These are phyloP conservation scores for Enteromius fasciolatus DNA, from an alignment of 2,797 vertebrate species.

Conservation along the genomic window DNA sequence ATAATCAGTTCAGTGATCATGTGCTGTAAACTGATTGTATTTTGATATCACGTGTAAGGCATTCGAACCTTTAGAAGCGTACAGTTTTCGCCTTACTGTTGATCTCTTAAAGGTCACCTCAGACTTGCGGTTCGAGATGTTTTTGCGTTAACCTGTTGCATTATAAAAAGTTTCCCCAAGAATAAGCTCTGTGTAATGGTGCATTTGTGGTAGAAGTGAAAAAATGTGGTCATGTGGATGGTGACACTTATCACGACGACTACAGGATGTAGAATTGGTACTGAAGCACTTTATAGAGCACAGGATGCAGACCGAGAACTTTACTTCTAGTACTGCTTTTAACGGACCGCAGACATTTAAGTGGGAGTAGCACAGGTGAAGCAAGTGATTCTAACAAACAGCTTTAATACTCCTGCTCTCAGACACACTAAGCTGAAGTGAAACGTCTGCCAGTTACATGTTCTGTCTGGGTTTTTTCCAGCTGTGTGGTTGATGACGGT, in stretches of 20 bases:
- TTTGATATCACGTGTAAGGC: background rate
- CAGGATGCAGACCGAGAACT: background rate
- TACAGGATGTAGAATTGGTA: conserved; percentile 16
- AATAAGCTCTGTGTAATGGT: conserved; percentile 25
- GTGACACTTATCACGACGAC: background rate
- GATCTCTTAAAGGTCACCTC: background rate
- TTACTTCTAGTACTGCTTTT: background rate
- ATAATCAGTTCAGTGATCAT: conserved; percentile 21
- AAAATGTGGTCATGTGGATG: conserved; percentile 11
- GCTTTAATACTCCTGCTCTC: background rate
- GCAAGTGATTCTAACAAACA: background rate
- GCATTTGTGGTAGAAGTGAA: conserved; percentile 29
- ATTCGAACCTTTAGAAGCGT: background rate
- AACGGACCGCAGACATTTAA: background rate
- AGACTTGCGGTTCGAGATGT: background rate
- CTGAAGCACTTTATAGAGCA: background rate
- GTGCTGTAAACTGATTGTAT: background rate
- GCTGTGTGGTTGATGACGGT: background rate
- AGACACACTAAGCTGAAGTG: conserved; percentile 10
- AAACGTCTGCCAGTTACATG: background rate
- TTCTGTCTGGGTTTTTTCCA: conserved; percentile 4
- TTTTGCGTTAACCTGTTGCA: background rate
- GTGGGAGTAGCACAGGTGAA: background rate
- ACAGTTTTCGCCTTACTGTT: background rate
- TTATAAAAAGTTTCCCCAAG: background rate